Percentiles rank a stretch among this genome's conserved stretches.
phyloP scores from a whole-genome alignment of 2,113 vertebrate species.

The Charina bottae region DNA sequence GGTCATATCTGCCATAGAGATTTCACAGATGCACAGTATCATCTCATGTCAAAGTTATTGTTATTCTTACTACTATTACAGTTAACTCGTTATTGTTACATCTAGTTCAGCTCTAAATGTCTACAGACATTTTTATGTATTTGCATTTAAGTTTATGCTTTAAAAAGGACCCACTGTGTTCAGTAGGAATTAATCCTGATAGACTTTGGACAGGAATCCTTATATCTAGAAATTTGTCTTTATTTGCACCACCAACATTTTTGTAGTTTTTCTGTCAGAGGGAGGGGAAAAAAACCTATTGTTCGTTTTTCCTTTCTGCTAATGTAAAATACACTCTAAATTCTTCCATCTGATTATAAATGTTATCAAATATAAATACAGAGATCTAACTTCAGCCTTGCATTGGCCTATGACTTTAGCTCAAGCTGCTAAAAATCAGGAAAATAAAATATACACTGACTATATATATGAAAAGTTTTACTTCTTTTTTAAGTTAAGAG shows the following conservation, averaged over 20 bases:
- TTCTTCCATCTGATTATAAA: background rate
- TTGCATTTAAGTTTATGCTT: too few relatives aligned
- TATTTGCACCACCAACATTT: background rate
- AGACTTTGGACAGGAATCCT: background rate
- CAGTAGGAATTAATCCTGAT: background rate
- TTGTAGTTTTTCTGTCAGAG: background rate
- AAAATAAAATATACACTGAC: constrained; percentile 13
- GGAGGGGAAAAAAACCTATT: background rate
- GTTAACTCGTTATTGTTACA: too few relatives aligned
- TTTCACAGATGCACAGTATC: background rate
- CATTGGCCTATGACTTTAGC: background rate
- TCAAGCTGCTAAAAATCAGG: constrained; percentile 7
- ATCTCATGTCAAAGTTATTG: too few relatives aligned
- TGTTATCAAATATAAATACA: background rate
- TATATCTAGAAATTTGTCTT: background rate
- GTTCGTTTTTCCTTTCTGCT: background rate
- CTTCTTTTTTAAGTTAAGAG: constrained; percentile 23
- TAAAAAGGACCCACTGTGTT: background rate
- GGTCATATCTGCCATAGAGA: background rate
- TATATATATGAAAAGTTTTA: background rate
- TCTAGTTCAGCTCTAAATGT: too few relatives aligned
- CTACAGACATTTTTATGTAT: too few relatives aligned
- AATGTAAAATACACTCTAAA: accelerated
- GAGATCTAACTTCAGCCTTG: background rate
- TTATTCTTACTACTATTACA: too few relatives aligned